Percentiles rank a stretch among this genome's conserved stretches.
Evolutionary conservation across 1,140 invertebrate genomes (phyloP).

Genomic region (Drosophila chauvacae): DNA sequence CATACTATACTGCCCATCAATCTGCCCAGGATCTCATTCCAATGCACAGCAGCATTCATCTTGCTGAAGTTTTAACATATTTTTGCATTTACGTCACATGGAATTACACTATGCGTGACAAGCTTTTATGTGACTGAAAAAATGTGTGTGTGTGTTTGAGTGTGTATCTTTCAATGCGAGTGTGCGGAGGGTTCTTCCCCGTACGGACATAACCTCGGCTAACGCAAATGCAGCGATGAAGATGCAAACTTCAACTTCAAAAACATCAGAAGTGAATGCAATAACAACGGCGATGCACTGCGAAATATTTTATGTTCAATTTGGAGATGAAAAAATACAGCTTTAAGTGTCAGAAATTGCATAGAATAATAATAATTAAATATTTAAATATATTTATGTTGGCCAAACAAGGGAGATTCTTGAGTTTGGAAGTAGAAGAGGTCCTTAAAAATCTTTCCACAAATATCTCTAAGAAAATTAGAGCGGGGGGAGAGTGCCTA

Average conservation of each 20-base stretch:
- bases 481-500: background rate
- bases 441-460: background rate
- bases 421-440: background rate
- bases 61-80: slow-evolving; percentile 76
- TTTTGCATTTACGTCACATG: slow-evolving; percentile 82
- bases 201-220: slow-evolving; percentile 62
- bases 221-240: slow-evolving; percentile 58
- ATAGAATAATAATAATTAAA: background rate
- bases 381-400: background rate
- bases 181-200: slow-evolving; percentile 21
- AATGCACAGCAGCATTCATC: slow-evolving; percentile 55
- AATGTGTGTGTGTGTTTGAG: slow-evolving; percentile 2
- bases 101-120: slow-evolving; percentile 79
- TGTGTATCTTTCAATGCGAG: slow-evolving; percentile 17
- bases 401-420: no score
- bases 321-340: background rate
- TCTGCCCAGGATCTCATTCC: slow-evolving; percentile 52
- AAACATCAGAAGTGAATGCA: slow-evolving; percentile 15
- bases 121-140: slow-evolving; percentile 64
- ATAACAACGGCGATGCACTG: slow-evolving; percentile 40
- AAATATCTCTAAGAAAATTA: background rate
- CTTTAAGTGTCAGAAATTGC: background rate
- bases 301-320: background rate
- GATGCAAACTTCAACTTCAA: slow-evolving; percentile 78
- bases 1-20: slow-evolving; percentile 40